A percentile compares a stretch with the other conserved stretches of the same genome.
These are phyloP conservation scores for Pangasianodon gigas DNA, from an alignment of 2,113 vertebrate species.

Conservation along the genomic window DNA sequence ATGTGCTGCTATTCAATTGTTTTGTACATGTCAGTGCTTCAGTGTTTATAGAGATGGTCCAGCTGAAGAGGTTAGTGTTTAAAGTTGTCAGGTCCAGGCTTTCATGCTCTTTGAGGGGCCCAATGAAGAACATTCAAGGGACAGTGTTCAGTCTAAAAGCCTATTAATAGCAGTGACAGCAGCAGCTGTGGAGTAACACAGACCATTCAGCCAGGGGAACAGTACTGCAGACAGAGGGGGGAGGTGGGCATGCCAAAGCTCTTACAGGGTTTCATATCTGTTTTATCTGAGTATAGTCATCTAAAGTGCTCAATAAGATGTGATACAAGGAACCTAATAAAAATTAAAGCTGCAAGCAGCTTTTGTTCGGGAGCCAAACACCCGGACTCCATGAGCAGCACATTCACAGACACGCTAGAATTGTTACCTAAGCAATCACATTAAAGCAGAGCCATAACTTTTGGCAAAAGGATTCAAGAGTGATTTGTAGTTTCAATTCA, in stretches of 20 bases:
- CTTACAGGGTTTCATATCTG: constrained; percentile 28
- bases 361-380: too few species aligned
- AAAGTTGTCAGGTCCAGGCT: constrained; percentile 20
- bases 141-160: constrained; percentile 31
- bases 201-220: constrained; percentile 31
- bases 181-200: constrained; percentile 53
- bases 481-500: too few species aligned
- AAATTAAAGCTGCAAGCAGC: background rate
- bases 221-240: background rate
- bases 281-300: constrained; percentile 3
- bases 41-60: background rate
- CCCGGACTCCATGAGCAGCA: too few species aligned
- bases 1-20: background rate
- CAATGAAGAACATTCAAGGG: constrained; percentile 23
- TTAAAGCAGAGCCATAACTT: too few species aligned
- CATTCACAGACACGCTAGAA: too few species aligned
- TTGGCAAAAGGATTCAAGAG: too few species aligned
- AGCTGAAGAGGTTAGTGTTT: constrained; percentile 10
- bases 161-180: constrained; percentile 56
- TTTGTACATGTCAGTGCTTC: background rate
- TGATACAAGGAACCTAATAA: constrained; percentile 7
- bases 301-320: constrained; percentile 16
- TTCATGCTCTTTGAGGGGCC: constrained; percentile 17
- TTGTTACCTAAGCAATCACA: too few species aligned
- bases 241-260: background rate